These are phyloP conservation scores for Augiades crinisus DNA, from an alignment of 2,888 invertebrate genomes.

Conservation along the genomic window DNA sequence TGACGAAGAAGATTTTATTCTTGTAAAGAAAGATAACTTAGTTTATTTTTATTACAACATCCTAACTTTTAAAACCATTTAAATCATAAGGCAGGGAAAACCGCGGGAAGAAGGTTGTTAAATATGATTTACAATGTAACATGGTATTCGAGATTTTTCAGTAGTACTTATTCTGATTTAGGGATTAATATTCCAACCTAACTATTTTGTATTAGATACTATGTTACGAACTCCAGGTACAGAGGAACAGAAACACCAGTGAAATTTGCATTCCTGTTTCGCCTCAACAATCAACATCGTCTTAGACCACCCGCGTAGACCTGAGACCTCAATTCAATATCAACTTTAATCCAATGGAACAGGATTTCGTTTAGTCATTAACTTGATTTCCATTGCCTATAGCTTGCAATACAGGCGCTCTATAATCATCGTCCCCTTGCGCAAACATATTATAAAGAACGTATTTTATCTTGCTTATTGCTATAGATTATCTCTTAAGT, in stretches of 20 bases:
- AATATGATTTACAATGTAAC: too few relatives aligned
- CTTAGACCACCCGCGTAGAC: slow-evolving; percentile 78
- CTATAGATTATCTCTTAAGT: slow-evolving; percentile 14
- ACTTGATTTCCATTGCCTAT: slow-evolving; percentile 37
- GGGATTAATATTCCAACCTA: neutral
- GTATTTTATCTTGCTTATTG: slow-evolving; percentile 11
- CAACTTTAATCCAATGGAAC: slow-evolving; percentile 65
- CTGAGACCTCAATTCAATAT: slow-evolving; percentile 52
- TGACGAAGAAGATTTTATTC: too few relatives aligned
- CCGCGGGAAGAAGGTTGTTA: too few relatives aligned
- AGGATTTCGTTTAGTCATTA: slow-evolving; percentile 43
- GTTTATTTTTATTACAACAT: too few relatives aligned
- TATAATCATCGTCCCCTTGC: slow-evolving; percentile 38
- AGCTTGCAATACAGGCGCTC: slow-evolving; percentile 43
- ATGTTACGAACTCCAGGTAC: slow-evolving; percentile 12
- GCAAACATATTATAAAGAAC: slow-evolving; percentile 47
- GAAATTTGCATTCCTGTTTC: slow-evolving; percentile 76
- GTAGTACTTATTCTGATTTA: too few relatives aligned
- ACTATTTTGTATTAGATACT: slow-evolving; percentile 1
- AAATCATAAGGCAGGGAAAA: too few relatives aligned
- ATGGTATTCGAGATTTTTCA: too few relatives aligned
- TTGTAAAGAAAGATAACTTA: too few relatives aligned
- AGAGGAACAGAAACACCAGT: slow-evolving; percentile 21
- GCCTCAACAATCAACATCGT: slow-evolving; percentile 63
- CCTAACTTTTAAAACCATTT: neutral